Percentiles rank a stretch among this genome's conserved stretches.
Conservation (phyloP, 2,888 invertebrate genomes). For the Corythucha ciliata region DNA sequence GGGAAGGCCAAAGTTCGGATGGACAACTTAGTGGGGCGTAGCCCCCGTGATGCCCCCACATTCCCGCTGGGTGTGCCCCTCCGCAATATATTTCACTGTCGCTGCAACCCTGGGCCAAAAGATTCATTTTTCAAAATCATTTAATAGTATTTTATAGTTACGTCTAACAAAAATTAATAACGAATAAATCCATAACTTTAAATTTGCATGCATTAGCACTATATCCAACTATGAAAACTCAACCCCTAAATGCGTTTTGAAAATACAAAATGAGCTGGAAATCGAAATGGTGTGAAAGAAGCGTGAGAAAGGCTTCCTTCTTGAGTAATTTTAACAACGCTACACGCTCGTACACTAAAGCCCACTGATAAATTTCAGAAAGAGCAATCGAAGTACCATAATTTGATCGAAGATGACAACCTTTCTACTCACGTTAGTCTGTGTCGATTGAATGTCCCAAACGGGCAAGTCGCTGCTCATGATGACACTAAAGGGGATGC, state of each 20-base stretch:
- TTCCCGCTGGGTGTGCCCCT: conserved; percentile 17
- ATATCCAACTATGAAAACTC: too few species aligned
- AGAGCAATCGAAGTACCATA: conserved; percentile 1
- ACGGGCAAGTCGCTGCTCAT: conserved; percentile 30
- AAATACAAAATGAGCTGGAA: too few species aligned
- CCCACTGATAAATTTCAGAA: not conserved
- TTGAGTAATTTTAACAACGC: too few species aligned
- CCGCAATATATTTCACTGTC: conserved; percentile 28
- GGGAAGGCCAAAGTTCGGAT: conserved; percentile 25
- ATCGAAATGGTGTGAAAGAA: too few species aligned
- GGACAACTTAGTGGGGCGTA: conserved; percentile 27
- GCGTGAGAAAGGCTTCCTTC: too few species aligned
- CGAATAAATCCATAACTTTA: too few species aligned
- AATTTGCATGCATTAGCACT: too few species aligned
- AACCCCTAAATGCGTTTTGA: too few species aligned
- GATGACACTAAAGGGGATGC: conserved; percentile 25
- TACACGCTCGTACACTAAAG: too few species aligned
- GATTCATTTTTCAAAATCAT: not conserved
- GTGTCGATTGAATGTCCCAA: conserved; percentile 27
- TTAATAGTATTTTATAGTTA: not conserved
- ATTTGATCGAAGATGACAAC: too few species aligned
- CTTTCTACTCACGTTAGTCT: conserved; percentile 27
- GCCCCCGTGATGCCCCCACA: conserved; percentile 28
- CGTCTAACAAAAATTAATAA: too few species aligned
- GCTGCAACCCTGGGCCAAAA: conserved; percentile 24